These are phyloP conservation scores for Noctilio leporinus DNA, from an alignment of 2,113 vertebrate genomes.

Conservation along the genomic window DNA sequence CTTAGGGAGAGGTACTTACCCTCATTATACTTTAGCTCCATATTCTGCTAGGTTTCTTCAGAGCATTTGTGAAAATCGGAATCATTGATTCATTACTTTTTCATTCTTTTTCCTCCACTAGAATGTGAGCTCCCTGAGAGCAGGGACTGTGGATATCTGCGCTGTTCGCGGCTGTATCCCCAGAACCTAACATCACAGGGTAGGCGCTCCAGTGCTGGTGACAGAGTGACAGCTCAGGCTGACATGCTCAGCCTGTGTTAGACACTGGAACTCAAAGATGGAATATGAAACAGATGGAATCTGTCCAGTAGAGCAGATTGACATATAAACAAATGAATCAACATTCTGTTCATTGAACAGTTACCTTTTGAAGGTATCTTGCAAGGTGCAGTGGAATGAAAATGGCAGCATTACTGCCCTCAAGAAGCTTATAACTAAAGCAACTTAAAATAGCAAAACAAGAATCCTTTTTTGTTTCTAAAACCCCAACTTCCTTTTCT, in stretches of 20 bases:
- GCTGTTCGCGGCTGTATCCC: not conserved
- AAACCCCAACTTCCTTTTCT: not conserved
- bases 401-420: not conserved
- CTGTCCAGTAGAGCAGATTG: not conserved
- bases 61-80: constrained; percentile 1
- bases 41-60: not conserved
- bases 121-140: not conserved
- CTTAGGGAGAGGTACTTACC: not conserved
- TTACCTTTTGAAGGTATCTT: not conserved
- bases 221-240: not conserved
- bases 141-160: not conserved
- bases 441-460: not conserved
- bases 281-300: not conserved
- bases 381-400: not conserved
- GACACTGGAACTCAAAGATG: not conserved
- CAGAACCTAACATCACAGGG: not conserved
- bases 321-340: not conserved
- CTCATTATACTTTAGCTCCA: not conserved
- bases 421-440: not conserved
- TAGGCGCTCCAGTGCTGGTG: not conserved
- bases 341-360: not conserved
- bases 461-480: not conserved
- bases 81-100: not conserved
- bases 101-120: not conserved
- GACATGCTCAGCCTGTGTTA: not conserved